Conservation (phyloP, 2,888 invertebrate species). For the Oligia latruncula region DNA sequence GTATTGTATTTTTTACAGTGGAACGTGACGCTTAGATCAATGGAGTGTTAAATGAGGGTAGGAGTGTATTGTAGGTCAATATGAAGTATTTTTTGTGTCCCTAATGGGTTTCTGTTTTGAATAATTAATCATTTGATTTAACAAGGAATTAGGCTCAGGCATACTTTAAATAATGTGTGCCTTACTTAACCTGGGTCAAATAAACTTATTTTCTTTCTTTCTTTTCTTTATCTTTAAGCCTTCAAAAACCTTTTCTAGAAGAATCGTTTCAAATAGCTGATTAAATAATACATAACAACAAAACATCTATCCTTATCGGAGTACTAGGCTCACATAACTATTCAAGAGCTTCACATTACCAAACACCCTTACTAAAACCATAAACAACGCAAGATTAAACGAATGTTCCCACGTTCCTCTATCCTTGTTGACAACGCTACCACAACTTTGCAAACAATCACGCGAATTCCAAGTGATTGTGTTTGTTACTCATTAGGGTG, state of each 20-base stretch:
- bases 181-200: too few species aligned
- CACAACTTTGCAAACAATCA: constrained; percentile 68
- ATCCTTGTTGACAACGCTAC: constrained; percentile 57
- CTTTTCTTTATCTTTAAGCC: too few species aligned
- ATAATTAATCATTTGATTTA: not conserved
- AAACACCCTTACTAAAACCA: constrained; percentile 5
- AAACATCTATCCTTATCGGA: not conserved
- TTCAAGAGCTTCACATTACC: constrained; percentile 13
- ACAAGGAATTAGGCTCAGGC: not conserved
- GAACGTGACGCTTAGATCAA: constrained; percentile 10
- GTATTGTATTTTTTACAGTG: constrained; percentile 10
- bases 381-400: constrained; percentile 51
- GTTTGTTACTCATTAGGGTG: constrained; percentile 73
- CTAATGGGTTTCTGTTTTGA: not conserved
- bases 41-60: constrained; percentile 21
- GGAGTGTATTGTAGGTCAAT: not conserved
- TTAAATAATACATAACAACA: not conserved
- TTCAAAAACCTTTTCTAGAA: not conserved
- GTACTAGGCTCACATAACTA: constrained; percentile 27
- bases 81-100: not conserved
- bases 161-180: too few species aligned
- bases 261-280: not conserved
- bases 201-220: too few species aligned
- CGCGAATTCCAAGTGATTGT: constrained; percentile 70
- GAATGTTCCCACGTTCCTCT: constrained; percentile 26